These are phyloP conservation scores for Deroplatys truncata DNA, from an alignment of 2,888 invertebrate species.

Conservation along the genomic window DNA sequence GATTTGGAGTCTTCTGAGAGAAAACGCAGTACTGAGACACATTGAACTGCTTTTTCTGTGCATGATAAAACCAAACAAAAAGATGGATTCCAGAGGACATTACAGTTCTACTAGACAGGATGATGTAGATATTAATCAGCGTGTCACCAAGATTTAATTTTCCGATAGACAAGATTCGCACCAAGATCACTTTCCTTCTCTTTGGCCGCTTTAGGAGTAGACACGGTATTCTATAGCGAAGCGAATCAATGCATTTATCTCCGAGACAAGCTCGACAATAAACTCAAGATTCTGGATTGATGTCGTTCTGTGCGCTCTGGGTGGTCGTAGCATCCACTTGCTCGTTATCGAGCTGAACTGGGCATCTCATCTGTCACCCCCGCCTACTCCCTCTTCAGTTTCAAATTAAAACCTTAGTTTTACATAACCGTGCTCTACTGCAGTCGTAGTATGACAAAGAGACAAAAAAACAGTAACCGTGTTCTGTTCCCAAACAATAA, in stretches of 20 bases:
- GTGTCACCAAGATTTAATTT: background rate
- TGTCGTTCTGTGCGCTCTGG: background rate
- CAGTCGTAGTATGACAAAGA: background rate
- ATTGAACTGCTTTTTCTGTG: no score
- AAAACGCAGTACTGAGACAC: no score
- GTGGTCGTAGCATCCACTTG: background rate
- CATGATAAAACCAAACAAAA: no score
- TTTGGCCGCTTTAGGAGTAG: background rate
- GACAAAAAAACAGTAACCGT: background rate
- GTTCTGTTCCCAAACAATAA: background rate
- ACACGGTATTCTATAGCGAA: background rate
- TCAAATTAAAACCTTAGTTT: background rate
- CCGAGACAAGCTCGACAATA: background rate
- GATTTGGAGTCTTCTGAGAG: no score
- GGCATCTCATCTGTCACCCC: background rate
- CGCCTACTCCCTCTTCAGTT: background rate
- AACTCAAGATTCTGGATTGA: background rate
- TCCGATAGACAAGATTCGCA: background rate
- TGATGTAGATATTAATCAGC: no score
- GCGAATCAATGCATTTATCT: background rate
- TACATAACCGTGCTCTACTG: background rate
- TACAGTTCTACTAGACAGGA: no score
- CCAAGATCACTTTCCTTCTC: background rate
- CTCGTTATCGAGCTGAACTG: background rate
- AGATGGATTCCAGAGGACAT: background rate